Percentiles rank a stretch among this genome's conserved stretches.
phyloP scores from a whole-genome alignment of 1,140 invertebrate species.

The Scaptomyza graminum region DNA sequence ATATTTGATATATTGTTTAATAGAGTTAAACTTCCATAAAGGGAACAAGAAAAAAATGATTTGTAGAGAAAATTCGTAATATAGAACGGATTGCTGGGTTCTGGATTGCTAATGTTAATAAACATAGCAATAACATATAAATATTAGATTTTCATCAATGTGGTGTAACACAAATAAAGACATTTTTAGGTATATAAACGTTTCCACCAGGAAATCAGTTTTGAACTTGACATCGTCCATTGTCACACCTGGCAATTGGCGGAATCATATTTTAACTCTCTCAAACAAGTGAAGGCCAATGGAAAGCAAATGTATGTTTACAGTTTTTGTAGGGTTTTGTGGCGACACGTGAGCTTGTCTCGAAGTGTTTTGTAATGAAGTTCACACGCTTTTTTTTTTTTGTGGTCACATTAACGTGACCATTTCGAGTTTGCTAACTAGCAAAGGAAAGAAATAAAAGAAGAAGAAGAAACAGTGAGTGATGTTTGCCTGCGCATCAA shows the following conservation, averaged over 20 bases:
- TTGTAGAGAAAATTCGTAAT: too few species aligned
- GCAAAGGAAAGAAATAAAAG: neutral
- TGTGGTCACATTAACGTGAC: constrained; percentile 58
- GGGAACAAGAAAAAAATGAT: too few species aligned
- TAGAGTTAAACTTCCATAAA: too few species aligned
- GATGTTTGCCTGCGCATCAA: constrained; percentile 9
- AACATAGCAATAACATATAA: too few species aligned
- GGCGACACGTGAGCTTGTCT: constrained; percentile 26
- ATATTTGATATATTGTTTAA: neutral
- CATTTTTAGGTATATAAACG: too few species aligned
- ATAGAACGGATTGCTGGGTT: too few species aligned
- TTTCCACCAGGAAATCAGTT: neutral
- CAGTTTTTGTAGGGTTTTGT: constrained; percentile 26
- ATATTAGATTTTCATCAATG: too few species aligned
- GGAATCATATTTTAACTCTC: constrained; percentile 16
- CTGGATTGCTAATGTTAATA: too few species aligned
- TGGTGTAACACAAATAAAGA: too few species aligned
- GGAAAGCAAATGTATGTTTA: constrained; percentile 48
- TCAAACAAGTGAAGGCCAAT: constrained; percentile 39
- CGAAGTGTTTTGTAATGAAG: constrained; percentile 34
- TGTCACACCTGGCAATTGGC: neutral
- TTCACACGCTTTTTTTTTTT: constrained; percentile 63
- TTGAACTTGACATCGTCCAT: constrained; percentile 20
- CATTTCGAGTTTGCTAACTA: constrained; percentile 14
- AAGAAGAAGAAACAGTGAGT: neutral